Evolutionary conservation across 2,113 vertebrate genomes (phyloP), one percentile per base, ranked within the genome.

Genomic region (Sinocyclocheilus anophthalmus): DNA sequence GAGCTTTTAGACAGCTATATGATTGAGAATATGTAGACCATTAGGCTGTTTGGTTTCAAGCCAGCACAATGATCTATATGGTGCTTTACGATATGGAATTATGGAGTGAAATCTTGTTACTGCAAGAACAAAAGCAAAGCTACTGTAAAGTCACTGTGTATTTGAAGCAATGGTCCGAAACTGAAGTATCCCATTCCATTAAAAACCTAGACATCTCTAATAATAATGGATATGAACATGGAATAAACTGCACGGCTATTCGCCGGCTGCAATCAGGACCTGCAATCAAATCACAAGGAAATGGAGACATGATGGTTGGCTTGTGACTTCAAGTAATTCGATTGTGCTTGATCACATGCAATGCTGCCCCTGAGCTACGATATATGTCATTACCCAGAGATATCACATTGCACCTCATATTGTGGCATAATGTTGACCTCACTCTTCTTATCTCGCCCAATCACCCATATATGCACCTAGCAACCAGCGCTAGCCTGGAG

Each of bases 201-300:
- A 55, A 13, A 80, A 83, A 48, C 11, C 9, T 53, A 37, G 59
- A 83, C 67, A 69, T 69, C 61, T 50, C n/a, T 55, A 55, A 55
- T 53, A 83, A 70, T 83, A 83, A 83, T 83, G 81, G 81, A 83
- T 55, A 83, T 55, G 65, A 83, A 69, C 45, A 70, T 37, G 45
- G 63, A 53, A 70, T 70, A 83, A 83, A 69, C 81, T 39, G 48
- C 84, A 14, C 53, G 22, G 50, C n/a, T 48, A 61, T 75, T 85
- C 13, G 48, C 72, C 18, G 70, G 1, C 65, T 57, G 57, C 72
- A 83, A 88, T 88, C 87, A n/a, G 42, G 59, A 50, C 69, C 78
- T 81, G 82, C 84, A 69, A 86, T 88, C 84, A 86, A 67, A 86
- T 88, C 85, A 78, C 80, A 80, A 45, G 84, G 67, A 88, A 88